Conservation (phyloP, 2,797 vertebrate genomes). For the Fundulus diaphanus region DNA sequence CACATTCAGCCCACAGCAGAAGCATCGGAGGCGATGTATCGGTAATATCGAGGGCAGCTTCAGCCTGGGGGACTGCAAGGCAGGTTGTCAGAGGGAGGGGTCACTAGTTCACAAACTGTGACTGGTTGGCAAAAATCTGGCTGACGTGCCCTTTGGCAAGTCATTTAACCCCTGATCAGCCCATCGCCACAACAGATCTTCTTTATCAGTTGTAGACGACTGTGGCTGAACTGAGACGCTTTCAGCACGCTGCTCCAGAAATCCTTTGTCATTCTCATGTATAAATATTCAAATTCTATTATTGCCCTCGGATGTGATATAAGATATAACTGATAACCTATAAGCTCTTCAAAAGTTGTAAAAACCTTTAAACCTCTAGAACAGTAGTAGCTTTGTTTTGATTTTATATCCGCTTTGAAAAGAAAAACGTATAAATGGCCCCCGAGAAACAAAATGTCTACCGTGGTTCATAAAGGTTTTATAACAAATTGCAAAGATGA, state of each 20-base stretch:
- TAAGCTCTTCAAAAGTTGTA: too few relatives aligned
- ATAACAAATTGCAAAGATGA: too few relatives aligned
- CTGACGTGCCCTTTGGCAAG: slow-evolving; percentile 55
- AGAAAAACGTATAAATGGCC: too few relatives aligned
- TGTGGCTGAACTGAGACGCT: background rate
- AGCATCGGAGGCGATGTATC: slow-evolving; percentile 41
- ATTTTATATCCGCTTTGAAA: too few relatives aligned
- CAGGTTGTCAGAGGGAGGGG: slow-evolving; percentile 60
- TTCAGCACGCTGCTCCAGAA: slow-evolving; percentile 2
- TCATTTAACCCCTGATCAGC: slow-evolving; percentile 55
- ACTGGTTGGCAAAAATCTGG: slow-evolving; percentile 48
- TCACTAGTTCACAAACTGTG: slow-evolving; percentile 57
- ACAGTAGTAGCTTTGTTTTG: too few relatives aligned
- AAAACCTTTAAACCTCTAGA: too few relatives aligned
- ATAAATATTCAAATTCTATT: slow-evolving; percentile 20
- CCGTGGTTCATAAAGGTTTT: too few relatives aligned
- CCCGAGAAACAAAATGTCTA: too few relatives aligned
- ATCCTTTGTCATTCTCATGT: slow-evolving; percentile 15
- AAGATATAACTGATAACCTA: background rate
- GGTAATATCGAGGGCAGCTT: slow-evolving; percentile 52
- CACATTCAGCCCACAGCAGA: slow-evolving; percentile 48
- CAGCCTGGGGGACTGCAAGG: slow-evolving; percentile 35
- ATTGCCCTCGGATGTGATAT: background rate
- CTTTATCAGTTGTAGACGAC: slow-evolving; percentile 4
- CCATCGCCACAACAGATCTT: slow-evolving; percentile 21